Evolutionary conservation across 2,888 invertebrate species (phyloP), one percentile per base, ranked within the genome.

Genomic region (Aquatica leii): DNA sequence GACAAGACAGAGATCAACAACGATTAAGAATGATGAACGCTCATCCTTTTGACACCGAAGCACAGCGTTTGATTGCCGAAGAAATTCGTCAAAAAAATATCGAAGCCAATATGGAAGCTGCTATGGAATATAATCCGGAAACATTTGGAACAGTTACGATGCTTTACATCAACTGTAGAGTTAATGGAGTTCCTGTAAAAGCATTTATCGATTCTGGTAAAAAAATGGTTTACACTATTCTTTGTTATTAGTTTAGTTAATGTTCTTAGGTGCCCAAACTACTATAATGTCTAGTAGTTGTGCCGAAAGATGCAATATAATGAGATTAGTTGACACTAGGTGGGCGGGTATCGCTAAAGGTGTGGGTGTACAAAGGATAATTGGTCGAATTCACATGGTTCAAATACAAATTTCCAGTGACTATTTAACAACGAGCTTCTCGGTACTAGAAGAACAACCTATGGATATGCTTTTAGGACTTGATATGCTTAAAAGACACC

Each of bases 71-170:
- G 76, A 98, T 98, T 71, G 97, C 97, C 2, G 97, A 97, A 79
- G 96, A 97, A 83, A 98, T 98, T 68, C 87, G 92, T 73, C 95
- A 93, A 77, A 94, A 97, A 79, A 98, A 98, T 81, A 96, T 98
- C 67, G 95, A 98, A 81, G 94, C 95, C 0, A 98, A 98, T 77
- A 98, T 98, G 97, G 96, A 98, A 79, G 95, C 96, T 0, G 98
- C 98, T 0, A 96, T 98, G 90, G 98, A 99, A 79, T 95, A 95
- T 80, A 95, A 97, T 82, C 99, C 99, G 0, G 99, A 99, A 83
- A 96, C 94, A 46, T 98, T 98, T 82, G 98, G 97, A 60, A 95
- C 95, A 31, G 98, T 99, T 46, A 92, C 94, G 50, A 98, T 99
- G 99, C 86, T 99, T 73, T 93, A 99, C 81, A 97, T 99, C 65